Evolutionary conservation across 1,140 invertebrate species (phyloP).

Genomic region (Bombus affinis): DNA sequence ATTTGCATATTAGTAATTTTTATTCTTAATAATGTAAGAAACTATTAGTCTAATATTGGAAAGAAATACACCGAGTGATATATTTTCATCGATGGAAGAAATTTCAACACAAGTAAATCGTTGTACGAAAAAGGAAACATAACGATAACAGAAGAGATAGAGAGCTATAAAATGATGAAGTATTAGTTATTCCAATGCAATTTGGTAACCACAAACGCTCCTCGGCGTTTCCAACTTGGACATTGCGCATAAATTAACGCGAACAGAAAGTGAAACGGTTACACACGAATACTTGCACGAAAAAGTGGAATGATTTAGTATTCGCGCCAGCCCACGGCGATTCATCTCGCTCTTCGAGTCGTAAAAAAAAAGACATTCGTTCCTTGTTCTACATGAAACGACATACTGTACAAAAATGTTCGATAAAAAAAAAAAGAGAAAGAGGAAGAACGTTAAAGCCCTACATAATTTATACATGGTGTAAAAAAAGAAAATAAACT

Average conservation of each 20-base stretch:
- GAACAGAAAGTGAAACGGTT: conserved; percentile 5
- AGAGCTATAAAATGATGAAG: background rate
- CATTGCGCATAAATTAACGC: conserved; percentile 22
- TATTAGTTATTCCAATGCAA: conserved; percentile 17
- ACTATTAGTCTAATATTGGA: too few species aligned
- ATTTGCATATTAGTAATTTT: background rate
- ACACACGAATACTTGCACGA: conserved; percentile 21
- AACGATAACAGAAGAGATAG: background rate
- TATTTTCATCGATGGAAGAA: too few species aligned
- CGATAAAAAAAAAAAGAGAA: background rate
- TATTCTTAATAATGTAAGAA: background rate
- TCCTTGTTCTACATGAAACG: background rate
- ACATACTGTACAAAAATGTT: conserved; percentile 1
- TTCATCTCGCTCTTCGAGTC: background rate
- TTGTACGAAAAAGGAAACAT: too few species aligned
- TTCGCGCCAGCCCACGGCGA: background rate
- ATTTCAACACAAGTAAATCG: background rate
- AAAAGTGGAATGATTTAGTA: conserved; percentile 44
- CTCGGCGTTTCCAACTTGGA: background rate
- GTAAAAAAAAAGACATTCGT: background rate
- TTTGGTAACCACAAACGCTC: background rate
- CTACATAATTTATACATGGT: conserved; percentile 1
- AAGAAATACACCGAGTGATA: too few species aligned
- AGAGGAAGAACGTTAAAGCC: background rate
- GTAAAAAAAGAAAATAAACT: background rate